Base-by-base conservation (phyloP, 2,113 vertebrate genomes). In the Ursus arctos region DNA sequence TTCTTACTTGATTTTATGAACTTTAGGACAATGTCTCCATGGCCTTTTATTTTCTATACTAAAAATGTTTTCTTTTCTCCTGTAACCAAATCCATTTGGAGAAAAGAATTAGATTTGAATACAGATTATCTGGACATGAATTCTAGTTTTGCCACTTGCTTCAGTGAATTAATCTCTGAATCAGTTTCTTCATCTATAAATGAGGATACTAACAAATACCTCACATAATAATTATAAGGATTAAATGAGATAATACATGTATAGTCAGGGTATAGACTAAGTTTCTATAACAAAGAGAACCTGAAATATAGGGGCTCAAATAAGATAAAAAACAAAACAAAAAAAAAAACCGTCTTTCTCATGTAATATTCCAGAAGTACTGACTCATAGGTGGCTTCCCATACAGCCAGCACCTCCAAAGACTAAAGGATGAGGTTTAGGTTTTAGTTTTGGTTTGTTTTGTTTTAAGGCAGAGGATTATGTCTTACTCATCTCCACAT, bases 1-100 rank as follows among this genome's bases (percentile, higher is more conserved):
- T 74, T n/a, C 33, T 83, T 88, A 83, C 13, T 93, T 51, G 40
- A 95, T 86, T 86, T 92, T 95, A 89, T 82, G 8, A 88, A 89
- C 16, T 89, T 85, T 95, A 16, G 33, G 40, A 59, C 13, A 47
- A 53, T 28, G 19, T 57, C 10, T 74, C 15, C 16, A 49, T 74
- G 59, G 40, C 2, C 7, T 82, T 86, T 89, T 63, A 65, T 26
- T 79, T 77, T 96, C 49, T 77, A 77, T 22, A 28, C 21, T 65
- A 93, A 77, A 79, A 87, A 33, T 33, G 2, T 63, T 92, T 76
- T 79, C 0, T 83, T 91, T 92, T 71, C 14, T 87, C 16, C 33
- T 87, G 33, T 83, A 57, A 95, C 43, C 82, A 7, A 71, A 89
- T 86, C 24, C 24, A 89, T 80, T 57, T 81, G 7, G 82, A 89